Base-by-base conservation (phyloP, 2,888 invertebrate species). In the Lasioglossum vierecki region DNA sequence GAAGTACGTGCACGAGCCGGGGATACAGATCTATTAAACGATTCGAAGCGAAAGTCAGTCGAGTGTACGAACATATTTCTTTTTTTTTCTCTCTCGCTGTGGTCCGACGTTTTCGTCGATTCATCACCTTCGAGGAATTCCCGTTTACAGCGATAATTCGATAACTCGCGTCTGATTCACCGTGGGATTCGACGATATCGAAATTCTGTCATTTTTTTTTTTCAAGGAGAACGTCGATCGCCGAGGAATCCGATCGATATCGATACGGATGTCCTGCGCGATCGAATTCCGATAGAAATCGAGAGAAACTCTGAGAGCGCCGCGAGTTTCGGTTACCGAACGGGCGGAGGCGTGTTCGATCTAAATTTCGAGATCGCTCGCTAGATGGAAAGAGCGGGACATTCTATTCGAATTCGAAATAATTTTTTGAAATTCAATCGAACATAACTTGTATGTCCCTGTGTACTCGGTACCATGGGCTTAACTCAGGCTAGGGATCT, bases 61-160 rank as follows among this genome's bases (percentile, higher is more conserved):
- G 68, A 39, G 22, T 35, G 39, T 18, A 26, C 35, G 39, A 66
- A 30, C 35, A 22, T 4, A 11, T 18, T 26, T 22, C 30, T 68
- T 39, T 76, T 66, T 66, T n/a, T n/a, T n/a, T 11, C 4, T 49
- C 68, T 35, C 35, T 57, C 74, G 41, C 39, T n/a, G 18, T 53
- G 22, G 26, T 63, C 46, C 44, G 68, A 77, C 46, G 22, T 84
- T 84, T 84, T 84, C 84, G 78, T 84, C 78, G 84, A 83, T 84
- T 83, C 77, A 78, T 83, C 83, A 70, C 70, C 70, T 83, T 68
- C 84, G 44, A 76, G 63, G 84, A 76, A 79, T 79, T 84, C 30
- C 68, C 83, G 26, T 77, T 66, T 57, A 0, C 49, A 74, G 41
- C 41, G 70, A 70, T 70, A 70, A 68, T 22, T 70, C 68, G 68